phyloP scores from a whole-genome alignment of 2,113 vertebrate genomes.

The Onychorhynchus coronatus region DNA sequence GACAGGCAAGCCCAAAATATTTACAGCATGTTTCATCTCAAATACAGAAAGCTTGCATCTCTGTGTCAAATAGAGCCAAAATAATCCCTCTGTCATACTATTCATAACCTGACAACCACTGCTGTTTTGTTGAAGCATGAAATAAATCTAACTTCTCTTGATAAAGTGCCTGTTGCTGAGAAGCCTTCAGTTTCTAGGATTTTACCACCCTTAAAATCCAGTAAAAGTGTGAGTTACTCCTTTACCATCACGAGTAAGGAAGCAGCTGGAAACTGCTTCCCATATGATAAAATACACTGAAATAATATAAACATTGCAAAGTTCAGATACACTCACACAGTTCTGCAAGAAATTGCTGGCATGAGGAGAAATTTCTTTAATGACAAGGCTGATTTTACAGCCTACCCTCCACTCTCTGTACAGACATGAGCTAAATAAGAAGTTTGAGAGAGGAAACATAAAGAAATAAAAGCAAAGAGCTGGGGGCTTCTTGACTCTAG shows the following conservation, averaged over 20 bases:
- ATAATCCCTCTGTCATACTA: neutral
- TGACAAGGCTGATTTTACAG: neutral
- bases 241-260: neutral
- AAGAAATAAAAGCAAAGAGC: neutral
- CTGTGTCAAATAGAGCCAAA: neutral
- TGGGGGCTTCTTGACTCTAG: neutral
- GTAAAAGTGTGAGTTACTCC: neutral
- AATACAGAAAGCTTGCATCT: neutral
- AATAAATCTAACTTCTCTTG: neutral
- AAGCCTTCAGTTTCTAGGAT: neutral
- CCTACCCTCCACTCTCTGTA: neutral
- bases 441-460: neutral
- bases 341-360: neutral
- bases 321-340: neutral
- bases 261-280: neutral
- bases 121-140: neutral
- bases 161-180: neutral
- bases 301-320: neutral
- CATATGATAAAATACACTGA: neutral
- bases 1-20: neutral
- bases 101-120: neutral
- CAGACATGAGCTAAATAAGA: neutral
- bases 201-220: neutral
- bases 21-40: neutral
- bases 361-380: neutral